Conservation (phyloP, 2,113 vertebrate species). For the Axis porcinus region DNA sequence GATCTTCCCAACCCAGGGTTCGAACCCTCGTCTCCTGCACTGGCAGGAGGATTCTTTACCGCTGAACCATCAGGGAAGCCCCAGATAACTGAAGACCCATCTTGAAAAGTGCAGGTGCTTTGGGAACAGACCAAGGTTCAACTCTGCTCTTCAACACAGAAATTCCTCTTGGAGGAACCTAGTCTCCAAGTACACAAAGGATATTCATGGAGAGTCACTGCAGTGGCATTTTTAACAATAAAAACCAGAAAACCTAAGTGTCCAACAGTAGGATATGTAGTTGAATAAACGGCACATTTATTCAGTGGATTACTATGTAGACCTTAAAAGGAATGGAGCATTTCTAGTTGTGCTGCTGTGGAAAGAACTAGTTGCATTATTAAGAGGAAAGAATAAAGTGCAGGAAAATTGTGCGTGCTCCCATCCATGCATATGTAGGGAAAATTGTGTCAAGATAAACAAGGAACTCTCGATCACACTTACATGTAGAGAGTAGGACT, state of each 20-base stretch:
- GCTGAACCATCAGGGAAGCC: neutral
- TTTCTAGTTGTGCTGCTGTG: neutral
- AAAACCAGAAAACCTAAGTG: neutral
- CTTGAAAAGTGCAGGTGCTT: neutral
- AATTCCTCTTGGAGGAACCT: neutral
- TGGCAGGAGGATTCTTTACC: neutral
- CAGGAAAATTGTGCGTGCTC: neutral
- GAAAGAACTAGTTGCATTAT: neutral
- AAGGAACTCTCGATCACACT: neutral
- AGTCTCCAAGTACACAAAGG: neutral
- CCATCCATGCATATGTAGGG: neutral
- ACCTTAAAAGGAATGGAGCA: neutral
- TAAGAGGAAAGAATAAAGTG: neutral
- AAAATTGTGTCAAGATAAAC: neutral
- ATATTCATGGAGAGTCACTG: neutral
- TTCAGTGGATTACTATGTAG: neutral
- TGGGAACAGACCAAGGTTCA: neutral
- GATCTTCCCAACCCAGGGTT: neutral
- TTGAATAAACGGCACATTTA: neutral
- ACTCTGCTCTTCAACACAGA: neutral
- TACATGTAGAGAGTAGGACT: neutral
- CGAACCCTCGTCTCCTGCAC: neutral
- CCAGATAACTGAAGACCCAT: neutral
- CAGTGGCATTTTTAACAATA: neutral
- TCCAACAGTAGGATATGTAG: neutral